Conservation (phyloP, 2,797 vertebrate species). For the Taenioides sp. region DNA sequence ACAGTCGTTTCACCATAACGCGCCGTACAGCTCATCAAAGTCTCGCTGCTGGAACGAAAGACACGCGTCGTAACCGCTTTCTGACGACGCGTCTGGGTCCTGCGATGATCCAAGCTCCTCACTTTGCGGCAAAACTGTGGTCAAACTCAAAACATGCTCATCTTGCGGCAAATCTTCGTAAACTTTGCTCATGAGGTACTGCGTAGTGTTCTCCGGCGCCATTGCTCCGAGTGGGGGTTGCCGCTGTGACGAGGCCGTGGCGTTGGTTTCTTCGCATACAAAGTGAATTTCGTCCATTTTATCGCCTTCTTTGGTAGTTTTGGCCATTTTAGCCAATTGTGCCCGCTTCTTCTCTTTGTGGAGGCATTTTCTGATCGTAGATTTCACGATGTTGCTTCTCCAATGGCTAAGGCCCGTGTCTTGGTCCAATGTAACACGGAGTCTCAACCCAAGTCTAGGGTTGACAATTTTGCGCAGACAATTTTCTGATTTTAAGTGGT, state of each 20-base stretch:
- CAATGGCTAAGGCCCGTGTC: constrained; percentile 15
- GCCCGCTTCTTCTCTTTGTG: constrained; percentile 16
- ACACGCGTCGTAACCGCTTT: constrained; percentile 50
- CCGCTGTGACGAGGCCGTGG: background rate
- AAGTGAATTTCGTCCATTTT: accelerated
- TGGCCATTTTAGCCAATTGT: background rate
- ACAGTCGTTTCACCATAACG: constrained; percentile 11
- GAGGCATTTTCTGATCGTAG: constrained; percentile 22
- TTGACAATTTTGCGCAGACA: constrained; percentile 14
- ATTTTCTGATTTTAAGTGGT: background rate
- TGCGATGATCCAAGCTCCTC: constrained; percentile 19
- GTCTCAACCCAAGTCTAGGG: constrained; percentile 16
- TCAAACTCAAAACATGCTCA: accelerated
- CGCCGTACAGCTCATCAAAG: constrained; percentile 65
- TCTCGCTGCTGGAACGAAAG: constrained; percentile 70
- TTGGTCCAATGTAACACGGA: constrained; percentile 4
- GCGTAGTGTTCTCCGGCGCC: constrained; percentile 80
- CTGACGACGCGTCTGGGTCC: constrained; percentile 2
- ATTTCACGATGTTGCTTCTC: background rate
- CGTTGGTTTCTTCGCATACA: accelerated
- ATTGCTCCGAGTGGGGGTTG: constrained; percentile 47
- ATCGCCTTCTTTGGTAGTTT: accelerated
- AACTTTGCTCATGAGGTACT: constrained; percentile 75
- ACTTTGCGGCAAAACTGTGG: background rate
- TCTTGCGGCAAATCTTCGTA: constrained; percentile 58